Percentiles rank a stretch among this genome's conserved stretches.
phyloP scores from a whole-genome alignment of 2,797 vertebrate species.

The Lutjanus argentimaculatus region DNA sequence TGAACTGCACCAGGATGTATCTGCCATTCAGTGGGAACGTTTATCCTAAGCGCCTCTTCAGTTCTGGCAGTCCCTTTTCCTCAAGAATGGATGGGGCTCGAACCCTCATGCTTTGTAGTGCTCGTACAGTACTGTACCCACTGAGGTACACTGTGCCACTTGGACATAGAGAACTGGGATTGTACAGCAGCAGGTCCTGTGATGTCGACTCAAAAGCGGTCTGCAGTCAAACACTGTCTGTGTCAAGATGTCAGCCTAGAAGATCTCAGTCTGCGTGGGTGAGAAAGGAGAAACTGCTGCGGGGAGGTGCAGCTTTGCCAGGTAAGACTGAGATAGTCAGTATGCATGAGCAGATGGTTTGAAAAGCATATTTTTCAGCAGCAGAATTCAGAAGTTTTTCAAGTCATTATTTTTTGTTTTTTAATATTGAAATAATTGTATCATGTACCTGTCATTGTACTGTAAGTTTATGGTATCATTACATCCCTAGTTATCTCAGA shows the following conservation, averaged over 20 bases:
- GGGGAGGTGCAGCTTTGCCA: conserved; percentile 40
- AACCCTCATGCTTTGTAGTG: neutral
- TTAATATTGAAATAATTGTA: too few relatives aligned
- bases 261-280: neutral
- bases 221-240: conserved; percentile 7
- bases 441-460: too few relatives aligned
- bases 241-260: conserved; percentile 22
- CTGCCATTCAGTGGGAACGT: conserved; percentile 23
- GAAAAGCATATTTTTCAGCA: neutral
- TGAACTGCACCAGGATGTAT: conserved; percentile 40
- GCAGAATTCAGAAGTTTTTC: too few relatives aligned
- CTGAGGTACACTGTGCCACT: neutral
- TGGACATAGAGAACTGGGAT: conserved; percentile 11
- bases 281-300: conserved; percentile 52
- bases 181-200: conserved; percentile 33
- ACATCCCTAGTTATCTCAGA: neutral
- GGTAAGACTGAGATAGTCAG: conserved; percentile 52
- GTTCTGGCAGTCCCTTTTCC: conserved; percentile 10
- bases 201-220: neutral
- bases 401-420: too few relatives aligned
- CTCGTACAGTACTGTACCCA: neutral
- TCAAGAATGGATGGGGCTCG: conserved; percentile 6
- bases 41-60: conserved; percentile 42
- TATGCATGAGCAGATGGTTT: neutral
- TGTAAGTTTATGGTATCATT: too few relatives aligned